Base-by-base conservation (phyloP, 2,113 vertebrate genomes). In the Bufo gargarizans region DNA sequence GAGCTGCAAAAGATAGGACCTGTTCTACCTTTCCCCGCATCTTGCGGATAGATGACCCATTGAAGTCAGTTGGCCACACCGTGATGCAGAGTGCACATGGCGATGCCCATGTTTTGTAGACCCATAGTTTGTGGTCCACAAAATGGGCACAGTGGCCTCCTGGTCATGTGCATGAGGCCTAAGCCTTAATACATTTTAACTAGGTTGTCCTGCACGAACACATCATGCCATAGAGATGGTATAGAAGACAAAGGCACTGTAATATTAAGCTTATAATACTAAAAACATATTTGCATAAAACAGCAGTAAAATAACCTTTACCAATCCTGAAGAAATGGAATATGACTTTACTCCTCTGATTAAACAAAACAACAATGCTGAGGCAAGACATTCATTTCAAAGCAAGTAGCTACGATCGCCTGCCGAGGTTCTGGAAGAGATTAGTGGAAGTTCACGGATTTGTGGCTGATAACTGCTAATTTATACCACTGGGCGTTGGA, bases 391-490 rank as follows among this genome's bases (percentile, higher is more conserved):
- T 43, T 80, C 53, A 58, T 80, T 61, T 17, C 56, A 19, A 59
- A 81, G 61, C 56, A 61, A 16, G 56, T 81, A 81, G 56, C 19
- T 56, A 81, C 22, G 45, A 81, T 43, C 33, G 14, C 56, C 78
- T 81, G 78, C 78, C 1, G 16, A 67, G 61, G n/a, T n/a, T 85
- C 53, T 85, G 67, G 61, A 77, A 22, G 56, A 77, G 84, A 86
- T 86, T 61, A 86, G 69, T 77, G 17, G 67, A 61, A 74, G 84
- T 77, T 86, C 55, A 86, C 4, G 43, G 72, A 61, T 76, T 69
- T 74, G n/a, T 61, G 55, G 13, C 17, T 59, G 71, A 86, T 76
- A 86, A 77, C 71, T 17, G 33, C 84, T 76, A 86, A 86, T 77
- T 86, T 86, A 77, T 77, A 86, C 71, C 43, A 86, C 53, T 47